Percentiles rank a stretch among this genome's conserved stretches.
These are phyloP conservation scores for Actinemys pallida DNA, from an alignment of 2,113 vertebrate species.

Conservation along the genomic window DNA sequence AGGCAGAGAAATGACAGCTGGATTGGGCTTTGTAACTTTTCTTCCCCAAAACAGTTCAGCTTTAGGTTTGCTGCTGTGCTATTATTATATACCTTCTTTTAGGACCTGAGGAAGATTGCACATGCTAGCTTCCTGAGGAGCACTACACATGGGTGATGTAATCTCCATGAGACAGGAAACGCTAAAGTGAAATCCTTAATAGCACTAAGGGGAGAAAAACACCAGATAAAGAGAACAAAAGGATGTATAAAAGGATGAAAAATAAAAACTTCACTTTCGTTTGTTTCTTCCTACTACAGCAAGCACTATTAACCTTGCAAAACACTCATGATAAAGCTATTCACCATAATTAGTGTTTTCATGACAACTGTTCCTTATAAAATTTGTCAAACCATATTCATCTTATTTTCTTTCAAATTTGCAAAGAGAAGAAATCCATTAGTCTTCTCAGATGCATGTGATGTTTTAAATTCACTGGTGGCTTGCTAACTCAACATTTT, in stretches of 20 bases:
- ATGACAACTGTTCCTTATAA: not conserved
- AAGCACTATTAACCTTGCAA: not conserved
- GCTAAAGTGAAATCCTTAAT: not conserved
- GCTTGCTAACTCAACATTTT: not conserved
- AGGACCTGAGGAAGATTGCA: not conserved
- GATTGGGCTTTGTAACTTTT: not conserved
- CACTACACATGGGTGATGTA: not conserved
- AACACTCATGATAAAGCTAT: not conserved
- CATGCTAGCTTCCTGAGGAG: not conserved
- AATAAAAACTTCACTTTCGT: not conserved
- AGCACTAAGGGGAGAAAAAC: not conserved
- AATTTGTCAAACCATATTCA: not conserved
- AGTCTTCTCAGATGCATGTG: not conserved
- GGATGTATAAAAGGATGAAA: not conserved
- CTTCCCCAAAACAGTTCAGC: not conserved
- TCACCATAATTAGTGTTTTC: not conserved
- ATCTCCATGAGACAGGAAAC: conserved; percentile 22
- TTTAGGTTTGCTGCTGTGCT: conserved; percentile 21
- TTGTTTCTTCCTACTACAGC: not conserved
- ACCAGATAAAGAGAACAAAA: not conserved
- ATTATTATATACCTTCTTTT: not conserved
- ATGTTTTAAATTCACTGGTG: not conserved
- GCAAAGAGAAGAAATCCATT: not conserved
- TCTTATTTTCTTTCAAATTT: not conserved
- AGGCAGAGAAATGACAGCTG: not conserved